These are phyloP conservation scores for Platycheirus albimanus DNA, from an alignment of 2,888 invertebrate genomes.

Conservation along the genomic window DNA sequence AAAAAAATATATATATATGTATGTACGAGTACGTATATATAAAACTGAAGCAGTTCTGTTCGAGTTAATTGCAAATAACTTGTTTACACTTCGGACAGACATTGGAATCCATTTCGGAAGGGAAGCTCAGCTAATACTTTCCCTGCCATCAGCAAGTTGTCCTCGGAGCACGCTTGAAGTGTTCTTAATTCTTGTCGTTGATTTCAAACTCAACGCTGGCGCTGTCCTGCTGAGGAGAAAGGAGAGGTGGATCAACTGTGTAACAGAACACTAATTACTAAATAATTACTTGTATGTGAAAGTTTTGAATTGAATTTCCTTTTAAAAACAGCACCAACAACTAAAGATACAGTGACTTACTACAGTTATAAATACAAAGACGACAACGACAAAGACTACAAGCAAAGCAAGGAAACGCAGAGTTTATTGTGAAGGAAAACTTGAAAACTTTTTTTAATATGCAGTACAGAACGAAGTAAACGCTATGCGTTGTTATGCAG, in stretches of 20 bases:
- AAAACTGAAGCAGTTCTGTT: conserved; percentile 48
- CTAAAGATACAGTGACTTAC: too few species aligned
- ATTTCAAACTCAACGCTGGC: too few species aligned
- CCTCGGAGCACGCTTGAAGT: too few species aligned
- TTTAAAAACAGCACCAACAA: not conserved
- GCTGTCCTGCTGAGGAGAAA: too few species aligned
- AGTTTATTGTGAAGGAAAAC: conserved; percentile 1
- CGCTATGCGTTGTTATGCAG: conserved; percentile 52
- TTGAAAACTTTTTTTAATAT: conserved; percentile 57
- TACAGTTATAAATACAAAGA: too few species aligned
- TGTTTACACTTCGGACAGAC: conserved; percentile 58
- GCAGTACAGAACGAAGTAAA: conserved; percentile 48
- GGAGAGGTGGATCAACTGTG: conserved; percentile 23
- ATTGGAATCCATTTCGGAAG: not conserved
- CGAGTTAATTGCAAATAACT: conserved; percentile 66
- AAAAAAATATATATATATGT: too few species aligned
- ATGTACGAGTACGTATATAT: too few species aligned
- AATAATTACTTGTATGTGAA: conserved; percentile 72
- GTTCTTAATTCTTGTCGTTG: conserved; percentile 7
- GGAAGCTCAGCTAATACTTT: too few species aligned
- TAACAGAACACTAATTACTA: conserved; percentile 66
- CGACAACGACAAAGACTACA: not conserved
- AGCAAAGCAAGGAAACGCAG: not conserved
- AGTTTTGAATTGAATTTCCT: conserved; percentile 66
- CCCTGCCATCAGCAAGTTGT: not conserved